phyloP scores from a whole-genome alignment of 2,797 vertebrate species.

The Epinephelus malabaricus region DNA sequence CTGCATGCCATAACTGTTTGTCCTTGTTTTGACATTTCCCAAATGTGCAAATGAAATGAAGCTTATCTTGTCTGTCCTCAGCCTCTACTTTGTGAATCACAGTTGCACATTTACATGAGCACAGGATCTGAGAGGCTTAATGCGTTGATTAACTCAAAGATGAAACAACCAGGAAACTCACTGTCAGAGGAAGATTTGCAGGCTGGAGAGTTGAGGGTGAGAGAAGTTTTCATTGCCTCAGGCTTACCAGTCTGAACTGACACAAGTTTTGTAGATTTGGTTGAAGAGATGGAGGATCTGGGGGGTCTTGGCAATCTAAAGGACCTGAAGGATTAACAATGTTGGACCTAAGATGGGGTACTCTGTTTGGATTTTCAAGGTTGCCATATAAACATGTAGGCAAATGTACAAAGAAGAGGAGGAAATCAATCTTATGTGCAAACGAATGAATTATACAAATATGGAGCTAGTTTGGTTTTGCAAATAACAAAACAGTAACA shows the following conservation, averaged over 20 bases:
- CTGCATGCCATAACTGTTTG: neutral
- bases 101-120: neutral
- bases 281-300: neutral
- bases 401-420: neutral
- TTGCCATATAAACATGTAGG: neutral
- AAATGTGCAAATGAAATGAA: neutral
- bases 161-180: neutral
- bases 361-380: neutral
- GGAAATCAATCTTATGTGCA: too few species aligned
- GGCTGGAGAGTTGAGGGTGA: neutral
- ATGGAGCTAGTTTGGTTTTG: too few species aligned
- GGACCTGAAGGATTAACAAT: neutral
- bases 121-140: neutral
- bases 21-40: neutral
- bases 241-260: neutral
- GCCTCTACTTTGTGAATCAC: too few species aligned
- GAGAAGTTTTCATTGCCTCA: neutral
- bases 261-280: neutral
- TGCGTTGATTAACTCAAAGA: conserved; percentile 6
- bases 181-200: neutral
- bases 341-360: too few species aligned
- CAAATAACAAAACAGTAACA: too few species aligned
- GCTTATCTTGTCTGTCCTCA: neutral
- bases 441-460: too few species aligned
- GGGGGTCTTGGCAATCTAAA: neutral